phyloP scores from a whole-genome alignment of 2,113 vertebrate genomes.

The Ancistrus triradiatus region DNA sequence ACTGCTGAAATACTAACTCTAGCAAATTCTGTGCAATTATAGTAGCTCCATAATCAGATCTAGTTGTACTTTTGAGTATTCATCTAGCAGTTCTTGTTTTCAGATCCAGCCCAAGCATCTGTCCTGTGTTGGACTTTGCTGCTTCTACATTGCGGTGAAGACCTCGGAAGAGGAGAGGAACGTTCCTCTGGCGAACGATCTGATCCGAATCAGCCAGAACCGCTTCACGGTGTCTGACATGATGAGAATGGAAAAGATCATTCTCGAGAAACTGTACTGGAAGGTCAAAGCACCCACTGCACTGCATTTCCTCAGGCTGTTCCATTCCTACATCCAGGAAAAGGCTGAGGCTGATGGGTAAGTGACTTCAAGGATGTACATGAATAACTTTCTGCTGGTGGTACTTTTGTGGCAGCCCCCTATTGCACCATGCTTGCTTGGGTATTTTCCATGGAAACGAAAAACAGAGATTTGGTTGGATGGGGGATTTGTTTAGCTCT shows the following conservation, averaged over 20 bases:
- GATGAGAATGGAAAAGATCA: slow-evolving; percentile 98
- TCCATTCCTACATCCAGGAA: slow-evolving; percentile 75
- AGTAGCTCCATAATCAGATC: too few relatives aligned
- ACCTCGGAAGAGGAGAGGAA: slow-evolving; percentile 86
- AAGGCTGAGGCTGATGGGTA: slow-evolving; percentile 79
- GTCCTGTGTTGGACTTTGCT: slow-evolving; percentile 90
- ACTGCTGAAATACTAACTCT: too few relatives aligned
- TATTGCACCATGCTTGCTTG: too few relatives aligned
- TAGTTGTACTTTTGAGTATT: too few relatives aligned
- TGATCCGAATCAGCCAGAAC: slow-evolving; percentile 93
- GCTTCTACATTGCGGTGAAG: slow-evolving; percentile 92
- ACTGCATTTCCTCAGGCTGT: slow-evolving; percentile 83
- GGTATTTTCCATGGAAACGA: too few relatives aligned
- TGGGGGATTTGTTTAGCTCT: too few relatives aligned
- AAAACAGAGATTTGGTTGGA: too few relatives aligned
- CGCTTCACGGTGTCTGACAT: slow-evolving; percentile 90
- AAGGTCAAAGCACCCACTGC: slow-evolving; percentile 87
- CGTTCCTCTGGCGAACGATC: slow-evolving; percentile 82
- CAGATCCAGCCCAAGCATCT: slow-evolving; percentile 96
- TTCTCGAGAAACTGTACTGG: slow-evolving; percentile 88
- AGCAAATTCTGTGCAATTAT: too few relatives aligned
- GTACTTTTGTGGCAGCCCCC: too few relatives aligned
- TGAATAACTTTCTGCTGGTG: neutral
- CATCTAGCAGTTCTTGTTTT: neutral
- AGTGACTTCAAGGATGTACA: slow-evolving; percentile 2